phyloP scores from a whole-genome alignment of 2,888 invertebrate genomes.

The Pachliopta kotzebuea region DNA sequence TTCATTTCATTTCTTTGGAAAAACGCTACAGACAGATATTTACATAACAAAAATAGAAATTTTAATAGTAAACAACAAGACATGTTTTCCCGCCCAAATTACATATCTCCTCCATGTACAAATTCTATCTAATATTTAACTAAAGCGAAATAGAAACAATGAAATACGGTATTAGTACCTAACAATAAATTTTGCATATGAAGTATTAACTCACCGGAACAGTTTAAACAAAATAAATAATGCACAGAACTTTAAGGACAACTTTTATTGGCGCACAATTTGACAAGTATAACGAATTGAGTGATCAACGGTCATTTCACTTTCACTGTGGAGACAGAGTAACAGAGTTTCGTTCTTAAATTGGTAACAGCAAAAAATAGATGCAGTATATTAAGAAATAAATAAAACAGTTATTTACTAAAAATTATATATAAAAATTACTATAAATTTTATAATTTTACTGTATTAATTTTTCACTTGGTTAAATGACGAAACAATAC shows the following conservation, averaged over 20 bases:
- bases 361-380: neutral
- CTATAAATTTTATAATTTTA: too few relatives aligned
- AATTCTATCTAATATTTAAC: neutral
- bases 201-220: constrained; percentile 7
- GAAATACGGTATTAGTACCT: neutral
- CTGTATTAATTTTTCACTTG: too few relatives aligned
- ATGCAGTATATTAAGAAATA: too few relatives aligned
- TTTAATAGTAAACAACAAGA: neutral
- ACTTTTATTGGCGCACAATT: constrained; percentile 59
- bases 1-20: neutral
- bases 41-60: neutral
- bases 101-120: neutral
- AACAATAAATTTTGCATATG: neutral
- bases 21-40: neutral
- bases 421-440: too few relatives aligned
- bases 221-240: constrained; percentile 10
- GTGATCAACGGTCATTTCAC: constrained; percentile 2
- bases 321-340: neutral
- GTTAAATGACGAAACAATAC: too few relatives aligned
- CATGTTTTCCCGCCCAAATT: constrained; percentile 26
- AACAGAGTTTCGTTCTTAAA: neutral
- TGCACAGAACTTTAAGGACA: constrained; percentile 16
- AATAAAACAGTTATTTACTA: too few relatives aligned
- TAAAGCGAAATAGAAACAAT: neutral
- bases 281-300: constrained; percentile 41